Percentiles rank a stretch among this genome's conserved stretches.
phyloP scores from a whole-genome alignment of 2,113 vertebrate genomes.

The Cynoglossus semilaevis region DNA sequence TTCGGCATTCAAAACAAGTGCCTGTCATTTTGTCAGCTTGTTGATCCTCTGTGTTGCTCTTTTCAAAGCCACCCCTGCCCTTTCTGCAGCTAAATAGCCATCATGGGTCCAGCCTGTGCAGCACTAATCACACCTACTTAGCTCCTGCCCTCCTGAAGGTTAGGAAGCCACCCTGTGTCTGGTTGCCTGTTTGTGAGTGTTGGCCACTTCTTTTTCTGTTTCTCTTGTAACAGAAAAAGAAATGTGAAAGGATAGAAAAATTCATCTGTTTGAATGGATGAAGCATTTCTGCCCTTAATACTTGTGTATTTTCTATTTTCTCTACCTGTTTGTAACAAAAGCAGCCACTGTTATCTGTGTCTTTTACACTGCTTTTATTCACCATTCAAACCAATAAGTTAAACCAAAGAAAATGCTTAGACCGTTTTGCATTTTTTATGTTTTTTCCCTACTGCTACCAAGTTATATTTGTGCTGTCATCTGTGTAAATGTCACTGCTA shows the following conservation, averaged over 20 bases:
- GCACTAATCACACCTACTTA: constrained; percentile 84
- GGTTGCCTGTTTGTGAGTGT: constrained; percentile 10
- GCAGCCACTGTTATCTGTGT: neutral
- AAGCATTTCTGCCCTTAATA: neutral
- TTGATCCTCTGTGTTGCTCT: constrained; percentile 78
- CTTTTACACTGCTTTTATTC: neutral
- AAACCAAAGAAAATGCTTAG: constrained; percentile 30
- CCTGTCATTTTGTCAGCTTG: constrained; percentile 43
- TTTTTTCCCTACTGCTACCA: constrained; percentile 26
- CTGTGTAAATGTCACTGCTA: constrained; percentile 22
- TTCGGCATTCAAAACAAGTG: constrained; percentile 36
- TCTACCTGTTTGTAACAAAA: neutral
- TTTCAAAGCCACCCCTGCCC: constrained; percentile 82
- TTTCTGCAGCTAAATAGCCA: constrained; percentile 78
- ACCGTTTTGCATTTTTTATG: constrained; percentile 17
- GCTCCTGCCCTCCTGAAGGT: constrained; percentile 72
- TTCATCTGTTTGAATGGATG: too few species aligned
- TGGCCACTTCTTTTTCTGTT: too few species aligned
- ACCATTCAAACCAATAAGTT: neutral
- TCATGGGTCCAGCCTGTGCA: constrained; percentile 76
- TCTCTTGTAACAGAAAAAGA: too few species aligned
- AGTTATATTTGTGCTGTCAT: constrained; percentile 35
- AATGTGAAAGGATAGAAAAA: neutral
- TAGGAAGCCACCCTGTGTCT: constrained; percentile 48
- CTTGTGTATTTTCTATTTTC: neutral